Evolutionary conservation across 2,113 vertebrate genomes (phyloP), one percentile per base, ranked within the genome.

Genomic region (Leptobrachium leishanense): DNA sequence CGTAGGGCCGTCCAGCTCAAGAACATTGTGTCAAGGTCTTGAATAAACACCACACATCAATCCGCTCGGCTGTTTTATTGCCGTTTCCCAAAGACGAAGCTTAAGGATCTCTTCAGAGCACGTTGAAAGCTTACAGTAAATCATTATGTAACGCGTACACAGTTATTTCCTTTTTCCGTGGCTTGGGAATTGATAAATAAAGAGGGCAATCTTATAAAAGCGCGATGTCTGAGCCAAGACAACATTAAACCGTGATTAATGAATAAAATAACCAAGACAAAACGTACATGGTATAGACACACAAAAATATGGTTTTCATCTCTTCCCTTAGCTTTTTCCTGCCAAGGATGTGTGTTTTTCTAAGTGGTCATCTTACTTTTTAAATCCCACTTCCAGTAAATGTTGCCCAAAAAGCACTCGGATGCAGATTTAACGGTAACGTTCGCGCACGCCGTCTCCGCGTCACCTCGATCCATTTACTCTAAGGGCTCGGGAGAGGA

Each of bases 261-360:
- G 12, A 50, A 46, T 62, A 13, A 64, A n/a, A 63, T 70, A 15
- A 31, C 67, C 68, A 71, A 64, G 41, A 64, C 42, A 9, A 15
- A 54, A 41, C 31, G 15, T 42, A 41, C 5, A 69, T 50, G 12
- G n/a, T 53, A 41, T 39, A 63, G 15, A 50, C 7, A 55, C 74
- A 13, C 71, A n/a, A 42, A 59, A 72, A 72, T 72, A 31, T 74
- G 72, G 54, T 62, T 74, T 63, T 74, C 57, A 63, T 74, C 42
- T 74, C n/a, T 10, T 2, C 2, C 3, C 57, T 8, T 11, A 1
- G 1, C 1, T 59, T 42, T 15, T 40, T 59, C 50, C 10, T 42
- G 20, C 71, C 53, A 72, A 42, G 39, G 3, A 59, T 71, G 10
- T 9, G 5, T 64, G 42, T 67, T 54, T 67, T 55, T 54, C 50